Evolutionary conservation across 2,113 vertebrate species (phyloP).

Genomic region (Leiothrix lutea): DNA sequence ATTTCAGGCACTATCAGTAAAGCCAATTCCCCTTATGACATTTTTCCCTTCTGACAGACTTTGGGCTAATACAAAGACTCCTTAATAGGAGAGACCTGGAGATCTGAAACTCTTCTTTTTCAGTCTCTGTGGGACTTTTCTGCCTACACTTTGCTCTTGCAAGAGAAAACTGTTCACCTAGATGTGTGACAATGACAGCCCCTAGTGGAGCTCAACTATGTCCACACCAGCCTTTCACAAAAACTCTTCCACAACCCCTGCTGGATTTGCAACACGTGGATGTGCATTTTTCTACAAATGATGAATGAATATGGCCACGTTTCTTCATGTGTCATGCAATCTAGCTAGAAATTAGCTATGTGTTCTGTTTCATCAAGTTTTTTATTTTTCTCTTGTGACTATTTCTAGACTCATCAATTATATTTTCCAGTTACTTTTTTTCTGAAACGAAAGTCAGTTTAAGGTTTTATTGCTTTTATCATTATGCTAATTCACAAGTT

Average conservation of each 20-base stretch:
- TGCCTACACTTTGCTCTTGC: not conserved
- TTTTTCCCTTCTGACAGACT: not conserved
- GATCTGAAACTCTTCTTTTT: not conserved
- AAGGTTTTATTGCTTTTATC: not conserved
- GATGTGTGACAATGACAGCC: not conserved
- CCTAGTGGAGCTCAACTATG: not conserved
- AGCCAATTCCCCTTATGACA: not conserved
- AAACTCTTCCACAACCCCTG: not conserved
- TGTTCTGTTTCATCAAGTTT: not conserved
- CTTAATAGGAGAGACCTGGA: not conserved
- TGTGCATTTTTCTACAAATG: not conserved
- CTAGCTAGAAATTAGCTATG: not conserved
- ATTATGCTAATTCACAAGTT: not conserved
- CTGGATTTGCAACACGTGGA: not conserved
- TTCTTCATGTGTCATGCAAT: not conserved
- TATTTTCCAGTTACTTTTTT: not conserved
- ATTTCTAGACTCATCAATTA: not conserved
- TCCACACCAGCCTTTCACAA: not conserved
- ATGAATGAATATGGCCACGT: not conserved
- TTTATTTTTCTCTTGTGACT: not conserved
- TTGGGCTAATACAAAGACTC: not conserved
- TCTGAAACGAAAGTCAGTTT: not conserved
- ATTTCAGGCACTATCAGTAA: not conserved
- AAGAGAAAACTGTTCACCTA: not conserved
- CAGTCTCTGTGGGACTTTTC: not conserved